Base-by-base conservation (phyloP, 1,140 invertebrate genomes). In the Aphelinus atriplicis region DNA sequence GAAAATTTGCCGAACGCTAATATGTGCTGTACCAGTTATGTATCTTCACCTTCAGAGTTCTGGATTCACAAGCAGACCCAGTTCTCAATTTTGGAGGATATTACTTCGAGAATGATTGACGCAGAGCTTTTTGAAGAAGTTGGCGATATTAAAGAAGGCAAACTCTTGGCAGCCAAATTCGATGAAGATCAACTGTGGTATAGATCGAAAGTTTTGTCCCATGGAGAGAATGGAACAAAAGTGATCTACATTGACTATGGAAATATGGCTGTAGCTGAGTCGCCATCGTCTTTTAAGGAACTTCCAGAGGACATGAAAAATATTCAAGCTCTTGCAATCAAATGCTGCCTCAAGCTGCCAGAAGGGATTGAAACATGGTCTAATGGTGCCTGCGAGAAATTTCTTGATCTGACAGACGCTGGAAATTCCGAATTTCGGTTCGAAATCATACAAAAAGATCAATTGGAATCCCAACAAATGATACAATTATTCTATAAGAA, bases 231-330 rank as follows among this genome's bases (percentile, higher is more conserved):
- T 7, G 91, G 89, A 4, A 91, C 89, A 3, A 91, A 93, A 85
- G 92, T 94, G 9, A 73, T 92, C 1, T 94, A 93, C 79, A 91
- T 94, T 82, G 93, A 94, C 85, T 94, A 94, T 80, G 93, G 93
- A 43, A 94, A 94, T 83, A 91, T 90, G 0, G 91, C 91, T 7
- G 87, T 89, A 5, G 89, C 90, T 0, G 45, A 71, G 6, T 60
- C 53, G 1, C 9, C 60, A 7, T 89, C 87, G 45, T 89, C 90
- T 79, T 83, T 94, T 53, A 84, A 90, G 48, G 88, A 88, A 78
- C 83, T 94, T 42, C 92, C 93, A 1, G 89, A 91, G 70, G 90
- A 92, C 71, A 84, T 94, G 3, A 88, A 91, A 46, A 82, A 87
- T 9, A 86, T 91, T 73, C 90, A 91, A 4, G 86, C 90, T 4